Evolutionary conservation across 1,140 invertebrate species (phyloP).

Genomic region (Drosophila lacteicornis): DNA sequence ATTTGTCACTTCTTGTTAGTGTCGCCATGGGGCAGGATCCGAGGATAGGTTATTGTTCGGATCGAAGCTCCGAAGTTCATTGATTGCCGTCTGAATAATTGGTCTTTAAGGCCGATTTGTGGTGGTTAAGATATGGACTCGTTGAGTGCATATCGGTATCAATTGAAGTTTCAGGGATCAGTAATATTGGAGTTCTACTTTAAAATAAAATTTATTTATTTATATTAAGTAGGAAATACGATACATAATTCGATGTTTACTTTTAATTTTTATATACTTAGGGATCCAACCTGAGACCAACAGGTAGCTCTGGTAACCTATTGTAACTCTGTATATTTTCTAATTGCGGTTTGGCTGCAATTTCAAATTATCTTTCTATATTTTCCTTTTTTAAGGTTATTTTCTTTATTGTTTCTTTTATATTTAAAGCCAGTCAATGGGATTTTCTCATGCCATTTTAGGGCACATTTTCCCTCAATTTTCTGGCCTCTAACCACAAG

Average conservation of each 20-base stretch:
- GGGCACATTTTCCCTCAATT: constrained; percentile 39
- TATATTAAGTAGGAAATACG: not conserved
- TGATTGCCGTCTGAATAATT: constrained; percentile 14
- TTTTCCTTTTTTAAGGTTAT: constrained; percentile 1
- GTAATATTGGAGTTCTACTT: not conserved
- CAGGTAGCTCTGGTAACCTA: constrained; percentile 9
- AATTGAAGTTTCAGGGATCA: constrained; percentile 1
- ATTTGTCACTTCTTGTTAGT: constrained; percentile 85
- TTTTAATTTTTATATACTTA: not conserved
- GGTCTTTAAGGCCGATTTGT: constrained; percentile 10
- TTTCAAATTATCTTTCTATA: constrained; percentile 19
- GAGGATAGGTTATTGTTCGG: constrained; percentile 5
- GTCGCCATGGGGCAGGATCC: constrained; percentile 52
- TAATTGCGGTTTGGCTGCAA: constrained; percentile 25
- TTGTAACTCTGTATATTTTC: not conserved
- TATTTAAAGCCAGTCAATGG: constrained; percentile 22
- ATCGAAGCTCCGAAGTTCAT: not conserved
- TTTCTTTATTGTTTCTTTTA: constrained; percentile 2
- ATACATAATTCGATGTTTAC: not conserved
- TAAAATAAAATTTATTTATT: not conserved
- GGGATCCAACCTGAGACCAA: not conserved
- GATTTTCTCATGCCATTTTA: constrained; percentile 64
- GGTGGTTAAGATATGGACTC: constrained; percentile 14
- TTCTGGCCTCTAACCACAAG: constrained; percentile 53
- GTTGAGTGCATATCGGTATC: constrained; percentile 1